Evolutionary conservation across 2,888 invertebrate species (phyloP).

Genomic region (Ormyrus nitidulus): DNA sequence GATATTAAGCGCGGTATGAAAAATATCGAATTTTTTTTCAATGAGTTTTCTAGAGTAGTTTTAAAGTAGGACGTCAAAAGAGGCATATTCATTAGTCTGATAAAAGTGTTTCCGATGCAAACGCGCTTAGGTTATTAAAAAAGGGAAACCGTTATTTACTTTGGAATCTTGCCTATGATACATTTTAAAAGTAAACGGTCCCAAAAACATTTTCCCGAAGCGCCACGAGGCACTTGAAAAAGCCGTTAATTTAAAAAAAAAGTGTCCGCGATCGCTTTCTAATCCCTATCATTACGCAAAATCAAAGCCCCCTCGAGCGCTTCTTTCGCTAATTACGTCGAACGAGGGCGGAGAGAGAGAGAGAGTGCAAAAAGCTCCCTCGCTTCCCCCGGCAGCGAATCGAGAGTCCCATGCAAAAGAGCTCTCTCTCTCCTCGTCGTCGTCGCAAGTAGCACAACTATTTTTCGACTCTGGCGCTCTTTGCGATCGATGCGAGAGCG

Average conservation of each 20-base stretch:
- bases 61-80: background rate
- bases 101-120: conserved; percentile 17
- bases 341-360: no score
- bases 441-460: conserved; percentile 34
- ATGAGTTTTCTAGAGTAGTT: background rate
- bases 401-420: background rate
- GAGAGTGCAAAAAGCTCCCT: no score
- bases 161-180: background rate
- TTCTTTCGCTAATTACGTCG: conserved; percentile 6
- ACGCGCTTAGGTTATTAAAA: background rate
- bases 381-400: background rate
- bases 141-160: background rate
- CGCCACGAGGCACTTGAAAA: no score
- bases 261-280: conserved; percentile 15
- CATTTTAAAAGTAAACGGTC: no score
- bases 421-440: no score
- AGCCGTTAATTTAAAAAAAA: background rate
- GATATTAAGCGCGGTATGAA: conserved; percentile 8
- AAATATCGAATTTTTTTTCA: conserved; percentile 25
- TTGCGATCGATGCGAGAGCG: conserved; percentile 13
- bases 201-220: no score
- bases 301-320: background rate
- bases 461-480: conserved; percentile 31
- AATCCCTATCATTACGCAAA: conserved; percentile 14
- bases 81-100: conserved; percentile 6